These are phyloP conservation scores for Vulpes lagopus DNA, from an alignment of 2,113 vertebrate species.

Conservation along the genomic window DNA sequence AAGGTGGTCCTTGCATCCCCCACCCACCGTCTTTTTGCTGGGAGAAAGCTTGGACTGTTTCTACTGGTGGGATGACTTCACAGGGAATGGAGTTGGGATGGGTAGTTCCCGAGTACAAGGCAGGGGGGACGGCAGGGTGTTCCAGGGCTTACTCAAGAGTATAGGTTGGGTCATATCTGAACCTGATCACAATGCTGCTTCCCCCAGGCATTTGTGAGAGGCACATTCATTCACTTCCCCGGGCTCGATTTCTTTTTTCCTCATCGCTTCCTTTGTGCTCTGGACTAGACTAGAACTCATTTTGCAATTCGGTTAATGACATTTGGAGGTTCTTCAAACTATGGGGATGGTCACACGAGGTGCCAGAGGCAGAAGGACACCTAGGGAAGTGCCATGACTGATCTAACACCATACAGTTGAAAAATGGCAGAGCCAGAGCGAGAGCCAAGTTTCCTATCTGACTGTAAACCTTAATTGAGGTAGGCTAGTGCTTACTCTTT, in stretches of 20 bases:
- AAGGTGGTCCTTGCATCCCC: background rate
- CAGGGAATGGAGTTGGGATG: background rate
- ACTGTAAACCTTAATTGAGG: background rate
- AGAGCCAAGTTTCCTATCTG: background rate
- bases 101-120: background rate
- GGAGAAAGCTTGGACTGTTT: background rate
- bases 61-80: background rate
- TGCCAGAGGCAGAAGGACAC: background rate
- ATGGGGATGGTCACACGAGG: background rate
- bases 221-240: background rate
- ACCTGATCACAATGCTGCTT: background rate
- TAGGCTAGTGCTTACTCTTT: background rate
- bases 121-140: background rate
- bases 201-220: background rate
- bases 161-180: background rate
- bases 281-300: background rate
- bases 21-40: background rate
- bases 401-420: background rate
- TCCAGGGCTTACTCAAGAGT: background rate
- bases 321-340: background rate
- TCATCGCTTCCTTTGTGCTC: background rate
- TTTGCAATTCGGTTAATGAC: background rate
- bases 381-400: background rate
- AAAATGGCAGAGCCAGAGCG: background rate
- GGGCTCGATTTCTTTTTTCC: background rate